Evolutionary conservation across 2,888 invertebrate species (phyloP), one percentile per base, ranked within the genome.

Genomic region (Ophion obscuratus): DNA sequence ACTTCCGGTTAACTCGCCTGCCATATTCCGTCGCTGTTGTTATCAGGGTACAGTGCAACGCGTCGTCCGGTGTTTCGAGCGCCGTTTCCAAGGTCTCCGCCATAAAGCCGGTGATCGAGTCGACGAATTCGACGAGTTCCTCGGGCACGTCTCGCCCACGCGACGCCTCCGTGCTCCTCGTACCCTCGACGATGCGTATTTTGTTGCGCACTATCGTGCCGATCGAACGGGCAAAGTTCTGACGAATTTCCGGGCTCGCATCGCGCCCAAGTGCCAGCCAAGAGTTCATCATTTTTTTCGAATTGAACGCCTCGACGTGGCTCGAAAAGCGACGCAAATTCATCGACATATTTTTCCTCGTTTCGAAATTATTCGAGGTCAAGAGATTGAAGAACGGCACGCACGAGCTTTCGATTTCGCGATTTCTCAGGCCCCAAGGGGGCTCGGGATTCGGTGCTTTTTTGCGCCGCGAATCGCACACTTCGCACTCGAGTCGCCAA

Each of bases 11-110:
- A 77, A 74, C 83, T 85, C 90, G 93, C 93, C 92, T 91, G 77
- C 90, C 95, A 88, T 96, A 94, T 86, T 95, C 94, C 89, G 94
- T 95, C 10, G 96, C 95, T 5, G 95, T 95, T 83, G 94, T 92
- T 24, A 96, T 91, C 57, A 96, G 93, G 2, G 95, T 94, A 36
- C 95, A 94, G 91, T 96, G 96, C 31, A 95, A 89, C 10, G 93
- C 92, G 81, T 94, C 94, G 90, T 96, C 95, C 68, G 95, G 95
- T 81, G 90, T 94, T 88, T 95, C 95, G 67, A 97, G 92, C 78
- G 91, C 92, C 27, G 88, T 86, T 31, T 88, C 87, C 5, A 93
- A 88, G 1, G 90, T 89, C 17, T 86, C 85, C 6, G 88, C 83
- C 81, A 94, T 86, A 67, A 89, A 93, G 83, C 95, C 93, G 3